Evolutionary conservation across 2,797 vertebrate species (phyloP).

Genomic region (Cossypha caffra): DNA sequence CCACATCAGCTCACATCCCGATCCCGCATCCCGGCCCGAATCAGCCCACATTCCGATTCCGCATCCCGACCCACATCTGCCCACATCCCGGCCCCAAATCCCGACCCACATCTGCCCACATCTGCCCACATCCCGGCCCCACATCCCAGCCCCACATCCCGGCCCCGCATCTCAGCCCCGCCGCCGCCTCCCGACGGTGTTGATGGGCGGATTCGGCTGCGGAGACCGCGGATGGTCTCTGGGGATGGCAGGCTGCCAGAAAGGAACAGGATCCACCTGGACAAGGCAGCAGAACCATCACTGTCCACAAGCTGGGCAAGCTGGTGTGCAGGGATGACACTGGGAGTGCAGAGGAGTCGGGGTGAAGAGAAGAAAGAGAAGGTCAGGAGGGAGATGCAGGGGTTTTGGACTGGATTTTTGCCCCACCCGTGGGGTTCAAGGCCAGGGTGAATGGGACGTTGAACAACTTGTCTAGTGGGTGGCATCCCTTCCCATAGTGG

Average conservation of each 20-base stretch:
- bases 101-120: too few species aligned
- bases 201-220: rapidly evolving
- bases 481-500: rapidly evolving
- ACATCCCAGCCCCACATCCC: too few species aligned
- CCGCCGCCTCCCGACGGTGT: background rate
- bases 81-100: too few species aligned
- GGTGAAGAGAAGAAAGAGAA: background rate
- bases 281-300: rapidly evolving
- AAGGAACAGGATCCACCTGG: rapidly evolving
- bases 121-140: too few species aligned
- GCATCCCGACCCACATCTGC: too few species aligned
- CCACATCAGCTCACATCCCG: too few species aligned
- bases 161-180: too few species aligned
- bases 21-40: too few species aligned
- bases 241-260: background rate
- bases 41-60: too few species aligned
- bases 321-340: background rate
- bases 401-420: background rate
- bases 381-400: background rate
- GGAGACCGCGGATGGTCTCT: rapidly evolving
- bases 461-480: background rate
- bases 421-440: rapidly evolving
- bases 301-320: background rate
- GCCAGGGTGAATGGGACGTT: background rate
- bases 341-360: background rate